A percentile compares a stretch with the other conserved stretches of the same genome.
phyloP scores from a whole-genome alignment of 2,888 invertebrate genomes.

The Cacoxenus indagator region DNA sequence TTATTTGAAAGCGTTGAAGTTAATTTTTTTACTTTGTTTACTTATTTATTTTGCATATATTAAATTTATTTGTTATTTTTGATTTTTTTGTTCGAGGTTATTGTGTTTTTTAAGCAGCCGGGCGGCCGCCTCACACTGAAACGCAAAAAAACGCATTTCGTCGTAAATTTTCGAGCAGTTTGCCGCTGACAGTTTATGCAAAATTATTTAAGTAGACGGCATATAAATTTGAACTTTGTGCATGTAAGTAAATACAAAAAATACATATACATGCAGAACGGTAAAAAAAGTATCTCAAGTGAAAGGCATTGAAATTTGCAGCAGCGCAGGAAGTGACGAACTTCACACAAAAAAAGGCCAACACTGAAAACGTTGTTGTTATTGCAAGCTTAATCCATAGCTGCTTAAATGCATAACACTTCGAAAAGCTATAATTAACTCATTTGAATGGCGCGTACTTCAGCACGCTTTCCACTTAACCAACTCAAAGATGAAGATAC shows the following conservation, averaged over 20 bases:
- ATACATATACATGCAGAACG: neutral
- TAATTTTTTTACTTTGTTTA: constrained; percentile 1
- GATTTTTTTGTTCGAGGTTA: neutral
- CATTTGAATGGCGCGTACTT: constrained; percentile 38
- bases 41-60: constrained; percentile 15
- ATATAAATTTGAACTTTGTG: constrained; percentile 18
- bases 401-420: too few species aligned
- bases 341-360: neutral
- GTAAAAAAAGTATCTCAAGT: neutral
- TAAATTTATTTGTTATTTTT: neutral
- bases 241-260: neutral
- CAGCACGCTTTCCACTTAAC: constrained; percentile 37
- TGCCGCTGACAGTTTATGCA: constrained; percentile 18
- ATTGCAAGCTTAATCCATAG: constrained; percentile 6
- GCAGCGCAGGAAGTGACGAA: neutral
- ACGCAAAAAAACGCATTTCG: constrained; percentile 9
- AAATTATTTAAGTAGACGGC: constrained; percentile 7
- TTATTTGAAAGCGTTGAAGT: constrained; percentile 4
- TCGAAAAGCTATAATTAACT: constrained; percentile 42
- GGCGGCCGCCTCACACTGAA: neutral
- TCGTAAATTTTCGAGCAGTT: constrained; percentile 12
- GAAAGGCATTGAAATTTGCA: neutral
- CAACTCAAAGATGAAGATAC: neutral
- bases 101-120: neutral
- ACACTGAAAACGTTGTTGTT: neutral